Conservation (phyloP, 2,888 invertebrate genomes). For the Frankliniella fusca region DNA sequence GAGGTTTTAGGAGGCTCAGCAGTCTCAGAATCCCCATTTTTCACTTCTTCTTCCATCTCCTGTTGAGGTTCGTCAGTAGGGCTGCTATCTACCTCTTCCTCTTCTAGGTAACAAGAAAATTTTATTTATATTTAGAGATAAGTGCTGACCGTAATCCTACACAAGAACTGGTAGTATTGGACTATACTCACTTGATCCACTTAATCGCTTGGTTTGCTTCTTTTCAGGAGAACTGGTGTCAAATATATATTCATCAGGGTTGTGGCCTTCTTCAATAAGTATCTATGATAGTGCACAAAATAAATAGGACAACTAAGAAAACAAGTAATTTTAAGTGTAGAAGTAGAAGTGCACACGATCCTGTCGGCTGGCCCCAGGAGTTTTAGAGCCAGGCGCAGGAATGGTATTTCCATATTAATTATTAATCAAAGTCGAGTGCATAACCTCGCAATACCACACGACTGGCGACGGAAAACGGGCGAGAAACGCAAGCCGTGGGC, state of each 20-base stretch:
- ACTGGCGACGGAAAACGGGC: not conserved
- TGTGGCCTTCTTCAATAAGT: conserved; percentile 52
- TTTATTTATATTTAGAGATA: not conserved
- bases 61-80: conserved; percentile 28
- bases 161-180: too few relatives aligned
- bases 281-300: conserved; percentile 44
- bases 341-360: too few relatives aligned
- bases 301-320: not conserved
- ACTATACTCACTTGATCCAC: conserved; percentile 44
- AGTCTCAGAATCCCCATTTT: conserved; percentile 16
- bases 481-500: too few relatives aligned
- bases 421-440: not conserved
- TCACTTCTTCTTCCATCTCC: conserved; percentile 11
- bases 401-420: not conserved
- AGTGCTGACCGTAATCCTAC: not conserved
- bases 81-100: conserved; percentile 17
- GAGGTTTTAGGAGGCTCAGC: conserved; percentile 12
- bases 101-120: conserved; percentile 16
- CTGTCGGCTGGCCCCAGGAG: too few relatives aligned
- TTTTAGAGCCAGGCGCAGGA: too few relatives aligned
- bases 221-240: conserved; percentile 49
- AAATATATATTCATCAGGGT: conserved; percentile 69
- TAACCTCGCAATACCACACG: not conserved
- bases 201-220: conserved; percentile 52
- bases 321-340: too few relatives aligned